phyloP scores from a whole-genome alignment of 2,888 invertebrate species.

The Amblyjoppa fuscipennis region DNA sequence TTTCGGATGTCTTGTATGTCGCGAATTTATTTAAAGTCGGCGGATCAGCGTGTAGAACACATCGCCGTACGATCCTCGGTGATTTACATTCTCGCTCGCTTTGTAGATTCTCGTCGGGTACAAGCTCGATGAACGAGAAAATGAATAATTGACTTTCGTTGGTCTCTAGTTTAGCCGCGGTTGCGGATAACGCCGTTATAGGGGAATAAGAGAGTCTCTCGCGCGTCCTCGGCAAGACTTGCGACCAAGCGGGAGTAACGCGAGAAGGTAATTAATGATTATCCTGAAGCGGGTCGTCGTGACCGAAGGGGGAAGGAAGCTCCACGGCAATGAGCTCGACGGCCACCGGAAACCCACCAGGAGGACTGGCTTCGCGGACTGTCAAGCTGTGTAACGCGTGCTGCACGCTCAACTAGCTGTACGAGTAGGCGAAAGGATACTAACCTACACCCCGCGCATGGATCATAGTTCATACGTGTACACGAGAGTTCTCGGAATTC shows the following conservation, averaged over 20 bases:
- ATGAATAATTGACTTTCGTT: constrained; percentile 36
- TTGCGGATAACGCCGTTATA: not conserved
- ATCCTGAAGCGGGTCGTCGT: constrained; percentile 11
- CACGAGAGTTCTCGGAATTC: not conserved
- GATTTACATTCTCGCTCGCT: constrained; percentile 32
- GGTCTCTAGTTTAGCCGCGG: constrained; percentile 3
- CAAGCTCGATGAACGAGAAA: constrained; percentile 42
- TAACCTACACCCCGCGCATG: not conserved
- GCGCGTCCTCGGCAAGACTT: constrained; percentile 2
- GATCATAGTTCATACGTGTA: constrained; percentile 7
- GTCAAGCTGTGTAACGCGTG: constrained; percentile 30
- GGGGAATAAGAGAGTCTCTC: not conserved
- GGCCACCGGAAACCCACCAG: constrained; percentile 40
- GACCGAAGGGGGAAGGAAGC: constrained; percentile 8
- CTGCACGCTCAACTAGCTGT: constrained; percentile 30
- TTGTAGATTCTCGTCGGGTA: constrained; percentile 12
- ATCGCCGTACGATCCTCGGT: constrained; percentile 13
- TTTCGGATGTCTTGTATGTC: not conserved
- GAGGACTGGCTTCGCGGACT: constrained; percentile 39
- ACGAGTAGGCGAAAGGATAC: constrained; percentile 9
- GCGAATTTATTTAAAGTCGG: not conserved
- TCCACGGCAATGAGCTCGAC: constrained; percentile 23
- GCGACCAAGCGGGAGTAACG: not conserved
- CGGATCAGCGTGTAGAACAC: constrained; percentile 9
- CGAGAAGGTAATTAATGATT: constrained; percentile 34